phyloP scores from a whole-genome alignment of 2,888 invertebrate genomes.

The Dendrolimus houi region DNA sequence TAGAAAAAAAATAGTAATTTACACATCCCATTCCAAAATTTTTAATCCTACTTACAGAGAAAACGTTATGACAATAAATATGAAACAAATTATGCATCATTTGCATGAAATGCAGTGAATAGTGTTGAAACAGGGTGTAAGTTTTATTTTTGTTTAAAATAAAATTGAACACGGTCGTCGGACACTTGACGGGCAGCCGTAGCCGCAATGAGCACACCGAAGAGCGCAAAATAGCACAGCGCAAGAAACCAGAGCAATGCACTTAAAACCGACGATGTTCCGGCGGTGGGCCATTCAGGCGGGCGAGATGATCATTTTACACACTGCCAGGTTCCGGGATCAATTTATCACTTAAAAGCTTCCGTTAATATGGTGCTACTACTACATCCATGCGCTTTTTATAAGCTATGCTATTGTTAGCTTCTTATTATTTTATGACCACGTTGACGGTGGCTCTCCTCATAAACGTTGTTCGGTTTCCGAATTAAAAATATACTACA shows the following conservation, averaged over 20 bases:
- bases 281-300: conserved; percentile 37
- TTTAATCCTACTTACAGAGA: too few species aligned
- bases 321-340: conserved; percentile 65
- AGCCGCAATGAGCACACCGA: conserved; percentile 15
- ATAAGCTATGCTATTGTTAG: conserved; percentile 31
- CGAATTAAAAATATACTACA: not conserved
- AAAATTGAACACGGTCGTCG: not conserved
- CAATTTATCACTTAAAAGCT: conserved; percentile 74
- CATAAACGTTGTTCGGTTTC: not conserved
- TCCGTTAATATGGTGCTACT: conserved; percentile 33
- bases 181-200: conserved; percentile 2
- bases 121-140: not conserved
- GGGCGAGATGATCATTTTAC: conserved; percentile 62
- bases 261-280: conserved; percentile 38
- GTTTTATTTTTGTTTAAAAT: not conserved
- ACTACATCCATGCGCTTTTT: conserved; percentile 33
- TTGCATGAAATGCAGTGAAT: too few species aligned
- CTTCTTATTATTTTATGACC: conserved; percentile 31
- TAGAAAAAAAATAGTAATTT: too few species aligned
- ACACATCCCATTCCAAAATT: too few species aligned
- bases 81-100: too few species aligned
- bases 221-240: conserved; percentile 20
- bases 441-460: conserved; percentile 3
- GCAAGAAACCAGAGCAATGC: conserved; percentile 53
- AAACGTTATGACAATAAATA: too few species aligned